Conservation (phyloP, 2,113 vertebrate genomes). For the Malurus cyaneus region DNA sequence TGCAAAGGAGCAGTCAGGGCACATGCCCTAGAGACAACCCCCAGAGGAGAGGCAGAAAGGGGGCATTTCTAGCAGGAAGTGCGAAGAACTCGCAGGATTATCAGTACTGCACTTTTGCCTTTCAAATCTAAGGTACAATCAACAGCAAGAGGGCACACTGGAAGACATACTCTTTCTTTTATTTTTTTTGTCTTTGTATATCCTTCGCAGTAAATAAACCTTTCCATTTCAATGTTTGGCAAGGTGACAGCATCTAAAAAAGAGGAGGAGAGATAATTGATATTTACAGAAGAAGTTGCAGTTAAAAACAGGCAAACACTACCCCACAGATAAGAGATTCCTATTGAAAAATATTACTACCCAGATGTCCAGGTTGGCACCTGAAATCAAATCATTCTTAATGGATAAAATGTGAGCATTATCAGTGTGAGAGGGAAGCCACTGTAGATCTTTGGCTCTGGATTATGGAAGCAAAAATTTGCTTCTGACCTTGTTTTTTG, state of each 20-base stretch:
- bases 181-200: not conserved
- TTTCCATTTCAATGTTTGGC: conserved; percentile 65
- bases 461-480: conserved; percentile 51
- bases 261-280: conserved; percentile 63
- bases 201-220: conserved; percentile 63
- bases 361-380: conserved; percentile 25
- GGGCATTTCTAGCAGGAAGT: not conserved
- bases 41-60: not conserved
- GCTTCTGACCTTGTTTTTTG: conserved; percentile 49
- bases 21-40: not conserved
- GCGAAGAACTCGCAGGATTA: not conserved
- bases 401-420: conserved; percentile 61
- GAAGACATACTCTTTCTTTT: not conserved
- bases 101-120: not conserved
- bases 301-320: conserved; percentile 66
- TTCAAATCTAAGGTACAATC: conserved; percentile 22
- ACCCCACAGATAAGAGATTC: conserved; percentile 56
- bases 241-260: conserved; percentile 62
- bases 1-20: not conserved
- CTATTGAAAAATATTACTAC: conserved; percentile 51
- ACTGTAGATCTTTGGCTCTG: conserved; percentile 13
- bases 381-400: conserved; percentile 63
- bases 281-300: conserved; percentile 54
- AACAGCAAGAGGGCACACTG: conserved; percentile 9
- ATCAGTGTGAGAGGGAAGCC: not conserved